Percentiles rank a stretch among this genome's conserved stretches.
Conservation (phyloP, 2,113 vertebrate species). For the Pluvianellus socialis region DNA sequence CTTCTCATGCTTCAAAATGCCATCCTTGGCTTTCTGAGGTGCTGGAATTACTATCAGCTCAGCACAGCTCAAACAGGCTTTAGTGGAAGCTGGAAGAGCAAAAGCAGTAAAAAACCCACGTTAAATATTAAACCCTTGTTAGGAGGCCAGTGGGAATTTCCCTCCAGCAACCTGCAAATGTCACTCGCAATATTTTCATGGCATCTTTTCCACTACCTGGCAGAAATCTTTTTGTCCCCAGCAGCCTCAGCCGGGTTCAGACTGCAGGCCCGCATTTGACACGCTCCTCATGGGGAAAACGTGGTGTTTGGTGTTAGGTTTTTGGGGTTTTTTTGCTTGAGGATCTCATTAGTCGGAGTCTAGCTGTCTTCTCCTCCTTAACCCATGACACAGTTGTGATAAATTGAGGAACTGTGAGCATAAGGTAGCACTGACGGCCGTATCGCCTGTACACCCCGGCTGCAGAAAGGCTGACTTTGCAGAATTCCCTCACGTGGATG, state of each 20-base stretch:
- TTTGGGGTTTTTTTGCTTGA: neutral
- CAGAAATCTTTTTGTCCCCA: neutral
- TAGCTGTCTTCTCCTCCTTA: neutral
- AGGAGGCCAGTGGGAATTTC: neutral
- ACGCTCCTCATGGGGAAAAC: neutral
- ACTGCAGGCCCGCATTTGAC: neutral
- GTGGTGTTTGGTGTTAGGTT: too few relatives aligned
- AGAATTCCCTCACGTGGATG: neutral
- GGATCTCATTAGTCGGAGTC: neutral
- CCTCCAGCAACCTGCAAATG: neutral
- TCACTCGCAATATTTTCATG: neutral
- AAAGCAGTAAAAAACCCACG: neutral
- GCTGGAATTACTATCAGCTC: neutral
- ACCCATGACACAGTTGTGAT: neutral
- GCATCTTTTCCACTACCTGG: neutral
- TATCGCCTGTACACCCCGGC: neutral
- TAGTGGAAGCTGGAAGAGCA: neutral
- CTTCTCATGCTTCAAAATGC: neutral
- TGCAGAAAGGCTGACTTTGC: neutral
- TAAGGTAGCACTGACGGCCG: neutral
- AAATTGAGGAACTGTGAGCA: neutral
- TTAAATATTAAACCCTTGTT: constrained; percentile 3
- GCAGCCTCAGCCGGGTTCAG: neutral
- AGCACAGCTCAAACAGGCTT: neutral
- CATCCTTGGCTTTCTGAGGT: neutral